Evolutionary conservation across 2,113 vertebrate genomes (phyloP), one percentile per base, ranked within the genome.

Genomic region (Oreochromis niloticus): DNA sequence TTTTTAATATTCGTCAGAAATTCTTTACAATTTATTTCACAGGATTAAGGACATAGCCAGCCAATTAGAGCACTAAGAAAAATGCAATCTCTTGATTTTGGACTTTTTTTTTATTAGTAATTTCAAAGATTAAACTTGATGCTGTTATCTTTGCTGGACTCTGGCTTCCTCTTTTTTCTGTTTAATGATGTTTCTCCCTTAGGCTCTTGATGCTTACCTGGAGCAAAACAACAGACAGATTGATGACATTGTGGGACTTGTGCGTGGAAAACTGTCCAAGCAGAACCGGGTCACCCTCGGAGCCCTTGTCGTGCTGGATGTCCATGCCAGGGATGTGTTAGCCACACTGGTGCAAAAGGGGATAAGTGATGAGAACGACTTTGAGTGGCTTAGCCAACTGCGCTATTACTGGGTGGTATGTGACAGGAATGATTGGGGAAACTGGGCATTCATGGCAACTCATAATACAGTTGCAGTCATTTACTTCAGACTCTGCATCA

Each of bases 341-440:
- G 88, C 96, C 2, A 71, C 92, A 3, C 95, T 98, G 17, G 97
- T 98, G 43, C 95, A 95, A 52, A 98, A 98, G 85, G 91, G 92
- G 46, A 95, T 98, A 87, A 96, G 80, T 24, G 97, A 98, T 54
- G 98, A 98, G 68, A 96, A 92, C 27, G 97, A 98, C 95, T 99
- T 98, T 78, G 97, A 98, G 86, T 98, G 97, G 98, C 94, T 98
- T 59, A 99, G 97, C 90, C 98, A 99, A 89, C 97, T 98, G 57
- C 96, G 97, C 56, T 98, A 98, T 95, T 98, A 97, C 88, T 98
- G 98, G 97, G 94, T 97, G 88, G 97, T 97, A 96, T 79, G 96
- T 92, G 34, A 82, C 71, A 50, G 9, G 4, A 5, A 7, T 3
- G 52, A 54, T 55, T 55, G 17, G 41, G 34, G 34, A 17, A 12